Evolutionary conservation across 92 coral and sea anemone genomes (phyloP).

Genomic region (Phenganax marumi): DNA sequence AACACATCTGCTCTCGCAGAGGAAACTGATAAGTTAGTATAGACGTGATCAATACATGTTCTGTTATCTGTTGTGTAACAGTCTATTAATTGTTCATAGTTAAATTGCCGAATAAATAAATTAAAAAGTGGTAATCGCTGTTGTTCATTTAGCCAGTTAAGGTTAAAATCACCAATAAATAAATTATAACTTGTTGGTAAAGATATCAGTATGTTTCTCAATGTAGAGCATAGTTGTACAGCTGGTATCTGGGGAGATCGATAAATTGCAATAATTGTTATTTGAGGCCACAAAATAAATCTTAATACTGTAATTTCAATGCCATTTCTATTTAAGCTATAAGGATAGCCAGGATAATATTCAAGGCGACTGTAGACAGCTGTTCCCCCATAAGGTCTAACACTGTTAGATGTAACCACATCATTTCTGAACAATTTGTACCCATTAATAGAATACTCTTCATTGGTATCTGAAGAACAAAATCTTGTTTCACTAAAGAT

Average conservation of each 20-base stretch:
- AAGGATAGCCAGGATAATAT: conserved; percentile 36
- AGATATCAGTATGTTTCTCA: conserved; percentile 1
- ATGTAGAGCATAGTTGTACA: conserved; percentile 37
- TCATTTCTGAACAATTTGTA: conserved; percentile 33
- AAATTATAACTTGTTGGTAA: conserved; percentile 34
- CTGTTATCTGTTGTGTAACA: conserved; percentile 53
- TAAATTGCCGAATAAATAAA: conserved; percentile 47
- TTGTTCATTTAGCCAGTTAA: conserved; percentile 50
- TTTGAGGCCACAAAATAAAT: background rate
- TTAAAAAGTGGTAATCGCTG: conserved; percentile 45
- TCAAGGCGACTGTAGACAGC: conserved; percentile 40
- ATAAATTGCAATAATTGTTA: background rate
- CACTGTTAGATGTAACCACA: background rate
- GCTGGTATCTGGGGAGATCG: background rate
- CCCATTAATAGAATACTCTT: conserved; percentile 20
- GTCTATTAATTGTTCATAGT: conserved; percentile 50
- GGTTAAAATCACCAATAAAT: too few species aligned
- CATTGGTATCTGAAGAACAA: background rate
- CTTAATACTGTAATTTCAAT: conserved; percentile 33
- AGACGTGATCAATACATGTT: conserved; percentile 57
- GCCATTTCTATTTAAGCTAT: conserved; percentile 30
- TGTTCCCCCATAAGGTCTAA: conserved; percentile 45
- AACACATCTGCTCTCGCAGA: conserved; percentile 26
- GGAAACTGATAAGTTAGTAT: conserved; percentile 51
- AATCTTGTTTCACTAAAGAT: conserved; percentile 46